Base-by-base conservation (phyloP, 2,113 vertebrate genomes). In the Hemiprocne comata region DNA sequence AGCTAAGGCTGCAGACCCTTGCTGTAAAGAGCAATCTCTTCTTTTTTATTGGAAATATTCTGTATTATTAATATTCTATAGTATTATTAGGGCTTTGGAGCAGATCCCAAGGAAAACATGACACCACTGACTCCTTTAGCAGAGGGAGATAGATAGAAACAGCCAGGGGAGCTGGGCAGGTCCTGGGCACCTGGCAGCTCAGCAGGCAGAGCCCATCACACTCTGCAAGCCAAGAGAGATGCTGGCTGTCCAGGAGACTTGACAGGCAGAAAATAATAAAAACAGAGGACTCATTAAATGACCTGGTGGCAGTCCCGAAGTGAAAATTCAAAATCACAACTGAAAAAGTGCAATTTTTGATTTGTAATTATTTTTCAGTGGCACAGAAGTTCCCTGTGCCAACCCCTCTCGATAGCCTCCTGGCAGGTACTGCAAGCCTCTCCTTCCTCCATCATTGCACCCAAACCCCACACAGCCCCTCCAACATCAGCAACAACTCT, bases 401-500 rank as follows among this genome's bases (percentile, higher is more conserved):
- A 69, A 26, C 23, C 23, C 9, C 33, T 12, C 10, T 10, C 1
- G 8, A 5, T 2, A 17, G n/a, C 40, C 44, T 9, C 1, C 28
- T 6, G n/a, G 38, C 8, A 3, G 10, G 8, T 5, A 9, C 0
- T 6, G 38, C 21, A 1, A 2, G 4, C 10, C 42, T 18, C 48
- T 19, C 13, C 57, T 34, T 64, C 55, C 64, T 18, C 40, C 5
- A 0, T 2, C 62, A 1, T 33, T 54, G 23, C 3, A 11, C 19
- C 19, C 3, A 0, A 40, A 20, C 6, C 11, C 31, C 57, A 36
- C 1, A 0, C 0, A 26, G 7, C 64, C 29, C 5, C 55, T 26
- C 17, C 21, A 5, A 8, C 62, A 40, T 14, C 64, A 62, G 29
- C n/a, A 23, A 11, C 1, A 4, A 28, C 25, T 40, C 65, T 15